Evolutionary conservation across 2,888 invertebrate genomes (phyloP), one percentile per base, ranked within the genome.

Genomic region (Drosophila robusta): DNA sequence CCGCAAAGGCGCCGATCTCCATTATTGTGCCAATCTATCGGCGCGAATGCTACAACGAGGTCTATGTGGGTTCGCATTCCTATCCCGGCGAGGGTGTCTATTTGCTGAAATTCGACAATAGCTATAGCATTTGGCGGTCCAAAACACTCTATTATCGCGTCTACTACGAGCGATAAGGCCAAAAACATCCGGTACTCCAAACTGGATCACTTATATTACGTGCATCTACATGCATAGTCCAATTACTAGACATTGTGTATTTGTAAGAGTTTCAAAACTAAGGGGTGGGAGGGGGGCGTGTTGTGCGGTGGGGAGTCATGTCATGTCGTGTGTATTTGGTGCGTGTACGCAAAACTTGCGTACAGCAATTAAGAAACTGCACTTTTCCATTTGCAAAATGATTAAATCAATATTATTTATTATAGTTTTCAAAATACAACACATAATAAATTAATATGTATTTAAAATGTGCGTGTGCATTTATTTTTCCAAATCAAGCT

Each of bases 101-200:
- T 93, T 93, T 99, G 91, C 94, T 99, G 42, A 99, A 99, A 93
- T 99, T 99, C 93, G 99, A 99, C 93, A 99, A 99, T 93, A 98
- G 99, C 0, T 99, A 99, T 92, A 99, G 98, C 57, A 94, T 99
- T 80, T 99, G 99, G 99, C 95, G 99, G 89, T 98, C 98, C 83
- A 99, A 99, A 95, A 98, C 98, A 46, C 95, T 99, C 57, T 99
- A 99, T 93, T 99, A 99, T 93, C 95, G 99, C 93, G 98, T 99
- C 52, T 99, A 98, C 92, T 99, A 99, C 92, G 98, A 97, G 54
- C 96, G 97, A 89, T 94, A 91, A 57, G 38, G 54, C 60, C 38
- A 63, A 44, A 44, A 55, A 39, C 29, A 39, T 64, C 41, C 51
- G 47, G 63, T 49, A 29, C 38, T 11, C 11, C 8, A 4, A 8